Evolutionary conservation across 1,140 invertebrate species (phyloP), one percentile per base, ranked within the genome.

Genomic region (Drosophila mayri): DNA sequence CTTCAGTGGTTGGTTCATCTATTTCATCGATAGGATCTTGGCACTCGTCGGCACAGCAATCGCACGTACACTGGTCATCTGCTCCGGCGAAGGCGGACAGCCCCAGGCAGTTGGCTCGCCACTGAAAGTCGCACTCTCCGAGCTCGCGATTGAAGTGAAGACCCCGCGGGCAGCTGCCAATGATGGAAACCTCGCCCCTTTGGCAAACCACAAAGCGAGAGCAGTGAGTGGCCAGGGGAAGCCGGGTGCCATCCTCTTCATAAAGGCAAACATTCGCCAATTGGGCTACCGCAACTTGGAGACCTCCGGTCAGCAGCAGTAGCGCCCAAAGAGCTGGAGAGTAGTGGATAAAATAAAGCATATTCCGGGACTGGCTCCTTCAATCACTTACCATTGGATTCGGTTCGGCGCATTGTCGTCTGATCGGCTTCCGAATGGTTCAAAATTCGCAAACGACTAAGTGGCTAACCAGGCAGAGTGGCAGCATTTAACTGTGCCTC

Each of bases 61-160:
- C 76, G 57, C 84, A 88, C 18, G 46, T 47, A 37, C 84, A 88
- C 9, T 70, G 66, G 10, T 73, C 77, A 16, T 58, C 63, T 1
- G 16, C 1, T n/a, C 10, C 57, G n/a, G 61, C 79, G 20, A 81
- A 81, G 6, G 73, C 44, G 5, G 49, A 61, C 0, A 81, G 43
- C 14, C 63, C 63, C 9, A 43, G 50, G 52, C 84, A 88, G 10
- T 65, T 79, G 18, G 85, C 84, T 28, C 84, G 66, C 85, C 84
- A 90, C 41, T 90, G 85, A 28, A 81, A 88, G 22, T 88, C 84
- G 22, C 84, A 88, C 49, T 88, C 84, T 2, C 80, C 49, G 16
- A 88, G 38, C 16, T 68, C n/a, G 3, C 43, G 43, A 68, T 88
- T 88, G 35, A 88, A 88, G 49, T 88, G 84, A 8, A 88, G 66